Base-by-base conservation (phyloP, 2,797 vertebrate species). In the Lacerta bilineata region DNA sequence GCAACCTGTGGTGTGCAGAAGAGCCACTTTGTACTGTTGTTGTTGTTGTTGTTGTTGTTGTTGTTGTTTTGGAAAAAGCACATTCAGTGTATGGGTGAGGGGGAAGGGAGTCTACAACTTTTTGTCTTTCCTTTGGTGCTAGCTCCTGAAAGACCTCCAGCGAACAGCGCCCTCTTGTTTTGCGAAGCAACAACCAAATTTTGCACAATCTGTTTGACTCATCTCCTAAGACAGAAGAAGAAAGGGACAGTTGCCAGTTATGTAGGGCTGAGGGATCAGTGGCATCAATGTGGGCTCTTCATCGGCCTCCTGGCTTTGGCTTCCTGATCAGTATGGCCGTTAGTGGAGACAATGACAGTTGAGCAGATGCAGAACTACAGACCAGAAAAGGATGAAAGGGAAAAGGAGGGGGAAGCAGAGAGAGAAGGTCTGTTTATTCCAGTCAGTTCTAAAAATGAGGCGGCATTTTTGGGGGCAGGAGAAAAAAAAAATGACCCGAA, bases 341-440 rank as follows among this genome's bases (percentile, higher is more conserved):
- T 92, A 90, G 89, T 64, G 11, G 91, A 95, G 94, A 95, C 93
- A 94, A 93, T 94, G 95, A 94, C 91, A 95, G 95, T 78, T 86
- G 93, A 95, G 94, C 95, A 96, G 96, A 96, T 95, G 94, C 93
- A 95, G 91, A 94, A 90, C 91, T 91, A 94, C 93, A 94, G 94
- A 91, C 87, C 91, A 92, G 83, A 95, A 93, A 87, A 93, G 93
- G 93, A 94, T 91, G 88, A 95, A 95, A 94, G 91, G 87, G 89
- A 94, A 89, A 90, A 89, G 94, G 91, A 90, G 17, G 85, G 94
- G 94, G 91, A 15, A 43, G n/a, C 50, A 55, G 43, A 13, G 39
- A 36, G 43, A 20, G 27, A 91, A 93, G 88, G 93, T 93, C 95
- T 95, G 94, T 95, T 96, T 93, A 91, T 93, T 90, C 83, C 91